Conservation (phyloP, 2,113 vertebrate genomes). For the Oncorhynchus nerka region DNA sequence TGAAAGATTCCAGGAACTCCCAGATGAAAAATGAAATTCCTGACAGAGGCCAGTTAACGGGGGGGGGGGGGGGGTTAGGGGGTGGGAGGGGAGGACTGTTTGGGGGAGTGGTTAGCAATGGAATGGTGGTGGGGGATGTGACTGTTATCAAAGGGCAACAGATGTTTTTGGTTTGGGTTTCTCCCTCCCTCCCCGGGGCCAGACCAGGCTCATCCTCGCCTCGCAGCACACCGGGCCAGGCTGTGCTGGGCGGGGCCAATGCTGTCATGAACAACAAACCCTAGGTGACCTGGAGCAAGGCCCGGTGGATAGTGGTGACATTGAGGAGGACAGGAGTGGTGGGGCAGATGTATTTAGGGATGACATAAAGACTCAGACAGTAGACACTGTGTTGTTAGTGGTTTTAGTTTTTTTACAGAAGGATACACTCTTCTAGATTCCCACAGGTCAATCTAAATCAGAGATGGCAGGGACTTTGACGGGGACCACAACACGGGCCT, state of each 20-base stretch:
- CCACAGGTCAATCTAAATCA: not conserved
- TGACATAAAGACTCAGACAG: slow-evolving; percentile 3
- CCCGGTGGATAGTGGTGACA: slow-evolving; percentile 51
- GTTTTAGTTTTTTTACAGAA: not conserved
- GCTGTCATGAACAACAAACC: slow-evolving; percentile 72
- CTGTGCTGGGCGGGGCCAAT: slow-evolving; percentile 29
- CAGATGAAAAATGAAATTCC: slow-evolving; percentile 70
- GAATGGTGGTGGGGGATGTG: slow-evolving; percentile 34
- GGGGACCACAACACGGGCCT: not conserved
- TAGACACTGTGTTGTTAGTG: not conserved
- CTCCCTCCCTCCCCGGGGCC: slow-evolving; percentile 75
- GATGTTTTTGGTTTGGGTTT: slow-evolving; percentile 86
- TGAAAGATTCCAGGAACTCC: slow-evolving; percentile 55
- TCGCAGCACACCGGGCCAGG: slow-evolving; percentile 39
- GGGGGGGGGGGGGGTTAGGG: slow-evolving; percentile 43
- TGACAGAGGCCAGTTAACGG: slow-evolving; percentile 63
- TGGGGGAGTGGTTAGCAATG: slow-evolving; percentile 45
- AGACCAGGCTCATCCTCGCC: slow-evolving; percentile 75
- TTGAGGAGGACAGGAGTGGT: slow-evolving; percentile 34
- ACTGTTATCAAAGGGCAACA: slow-evolving; percentile 83
- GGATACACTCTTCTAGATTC: not conserved
- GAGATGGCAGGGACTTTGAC: not conserved
- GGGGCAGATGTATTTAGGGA: slow-evolving; percentile 77
- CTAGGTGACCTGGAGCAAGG: slow-evolving; percentile 77
- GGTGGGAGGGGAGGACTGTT: no score